phyloP scores from a whole-genome alignment of 2,888 invertebrate genomes.

The Lasioglossum morio region DNA sequence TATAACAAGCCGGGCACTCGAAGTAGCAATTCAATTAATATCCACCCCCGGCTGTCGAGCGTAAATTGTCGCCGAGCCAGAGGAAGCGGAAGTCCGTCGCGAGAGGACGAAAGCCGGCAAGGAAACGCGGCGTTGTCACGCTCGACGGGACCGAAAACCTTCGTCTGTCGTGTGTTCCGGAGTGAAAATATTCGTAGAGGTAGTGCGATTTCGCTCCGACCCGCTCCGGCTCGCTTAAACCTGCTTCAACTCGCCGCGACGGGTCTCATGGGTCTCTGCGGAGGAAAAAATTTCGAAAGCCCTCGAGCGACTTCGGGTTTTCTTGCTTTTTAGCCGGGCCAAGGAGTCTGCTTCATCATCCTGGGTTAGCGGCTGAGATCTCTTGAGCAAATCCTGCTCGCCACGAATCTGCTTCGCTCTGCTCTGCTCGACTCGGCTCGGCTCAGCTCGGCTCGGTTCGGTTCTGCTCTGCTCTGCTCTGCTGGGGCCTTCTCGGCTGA shows the following conservation, averaged over 20 bases:
- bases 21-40: slow-evolving; percentile 16
- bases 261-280: not conserved
- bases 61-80: not conserved
- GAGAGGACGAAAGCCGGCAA: not conserved
- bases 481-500: not conserved
- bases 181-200: slow-evolving; percentile 42
- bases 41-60: not conserved
- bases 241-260: not conserved
- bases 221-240: slow-evolving; percentile 1
- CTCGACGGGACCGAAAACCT: slow-evolving; percentile 41
- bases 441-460: not conserved
- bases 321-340: slow-evolving; percentile 24
- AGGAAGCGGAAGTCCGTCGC: not conserved
- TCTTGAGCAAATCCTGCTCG: slow-evolving; percentile 45
- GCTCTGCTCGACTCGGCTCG: fast-evolving
- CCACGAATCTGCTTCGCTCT: not conserved
- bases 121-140: slow-evolving; percentile 23
- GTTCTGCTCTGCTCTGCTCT: not conserved
- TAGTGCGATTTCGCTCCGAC: slow-evolving; percentile 26
- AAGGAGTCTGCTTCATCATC: slow-evolving; percentile 40
- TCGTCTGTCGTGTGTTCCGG: slow-evolving; percentile 36
- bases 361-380: slow-evolving; percentile 37
- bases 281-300: slow-evolving; percentile 50
- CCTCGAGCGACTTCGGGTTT: slow-evolving; percentile 35
- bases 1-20: slow-evolving; percentile 4